phyloP scores from a whole-genome alignment of 1,140 invertebrate species.

The Hyposmocoma kahamanoa region DNA sequence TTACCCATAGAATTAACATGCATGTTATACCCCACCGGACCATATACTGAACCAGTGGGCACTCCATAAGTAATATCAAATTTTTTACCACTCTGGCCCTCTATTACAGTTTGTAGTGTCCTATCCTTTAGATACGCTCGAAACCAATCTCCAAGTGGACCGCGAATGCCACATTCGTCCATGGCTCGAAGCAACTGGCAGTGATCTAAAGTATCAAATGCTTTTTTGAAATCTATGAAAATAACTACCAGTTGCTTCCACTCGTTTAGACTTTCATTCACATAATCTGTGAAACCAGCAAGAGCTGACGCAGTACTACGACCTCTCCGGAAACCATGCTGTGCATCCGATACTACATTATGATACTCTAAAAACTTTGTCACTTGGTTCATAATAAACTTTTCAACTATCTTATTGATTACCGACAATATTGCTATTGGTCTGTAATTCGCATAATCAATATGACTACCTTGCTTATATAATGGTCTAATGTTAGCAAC shows the following conservation, averaged over 20 bases:
- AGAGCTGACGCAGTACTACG: conserved; percentile 8
- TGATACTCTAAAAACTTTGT: conserved; percentile 17
- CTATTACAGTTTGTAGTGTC: no score
- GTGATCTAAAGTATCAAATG: no score
- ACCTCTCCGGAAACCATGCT: conserved; percentile 16
- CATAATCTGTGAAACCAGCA: conserved; percentile 6
- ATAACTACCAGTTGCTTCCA: conserved; percentile 11
- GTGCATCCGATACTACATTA: conserved; percentile 14
- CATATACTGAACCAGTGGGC: no score
- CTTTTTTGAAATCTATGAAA: conserved; percentile 24
- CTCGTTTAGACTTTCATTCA: conserved; percentile 9
- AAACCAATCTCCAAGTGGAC: no score
- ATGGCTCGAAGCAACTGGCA: no score
- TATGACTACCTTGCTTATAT: conserved; percentile 14
- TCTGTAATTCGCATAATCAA: conserved; percentile 21
- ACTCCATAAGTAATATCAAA: no score
- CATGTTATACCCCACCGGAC: no score
- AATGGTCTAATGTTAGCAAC: conserved; percentile 18
- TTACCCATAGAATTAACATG: no score
- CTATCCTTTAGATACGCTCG: no score
- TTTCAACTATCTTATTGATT: conserved; percentile 26
- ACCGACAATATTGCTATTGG: conserved; percentile 20
- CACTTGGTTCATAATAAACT: conserved; percentile 20
- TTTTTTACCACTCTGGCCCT: no score
- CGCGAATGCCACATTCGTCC: no score